Base-by-base conservation (phyloP, 64 coral and sea anemone species). In the Porites lutea region DNA sequence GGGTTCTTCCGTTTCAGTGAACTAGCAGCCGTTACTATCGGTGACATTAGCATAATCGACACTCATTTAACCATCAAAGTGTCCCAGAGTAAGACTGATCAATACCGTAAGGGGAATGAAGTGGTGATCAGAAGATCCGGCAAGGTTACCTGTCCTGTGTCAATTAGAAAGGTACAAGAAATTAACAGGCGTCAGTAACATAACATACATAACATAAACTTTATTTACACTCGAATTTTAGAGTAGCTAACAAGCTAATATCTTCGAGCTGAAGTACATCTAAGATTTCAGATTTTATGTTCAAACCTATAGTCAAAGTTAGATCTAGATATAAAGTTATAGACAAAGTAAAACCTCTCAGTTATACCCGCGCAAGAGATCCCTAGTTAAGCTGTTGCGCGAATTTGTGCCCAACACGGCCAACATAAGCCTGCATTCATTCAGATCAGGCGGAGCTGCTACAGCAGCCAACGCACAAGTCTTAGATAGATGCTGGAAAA, bases 1-100 rank as follows among this genome's bases (percentile, higher is more conserved):
- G 88, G 88, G 59, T 79, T 90, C 70, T 63, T 90, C 21, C 77
- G 88, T 43, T 90, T 65, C 60, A 79, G 63, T 18, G 88, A 90
- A 48, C 63, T 90, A 22, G 75, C 76, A 37, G 57, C 77, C 9
- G 76, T 90, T 11, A 52, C 61, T 51, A 57, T 90, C 62, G 45
- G 76, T 19, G 88, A 90, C 51, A 54, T 90, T 12, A 47, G 57
- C 74, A 79, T 90, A 22, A 79, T 13, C 14, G 59, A 66, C 44
- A 80, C 75, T 8, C 88, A 90, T 63, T 11, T 80, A 47, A 90
- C 52, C n/a, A 60, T 90, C 15, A 19, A 78, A 20, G 64, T 90
- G 15, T n/a, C 44, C 48, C 66, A 90, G 67, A 90, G 88, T 52
- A 79, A 90, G 49, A 69, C 75, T 2, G 88, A 90, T 48, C 86